Base-by-base conservation (phyloP, 2,888 invertebrate genomes). In the Standfussiana lucernea region DNA sequence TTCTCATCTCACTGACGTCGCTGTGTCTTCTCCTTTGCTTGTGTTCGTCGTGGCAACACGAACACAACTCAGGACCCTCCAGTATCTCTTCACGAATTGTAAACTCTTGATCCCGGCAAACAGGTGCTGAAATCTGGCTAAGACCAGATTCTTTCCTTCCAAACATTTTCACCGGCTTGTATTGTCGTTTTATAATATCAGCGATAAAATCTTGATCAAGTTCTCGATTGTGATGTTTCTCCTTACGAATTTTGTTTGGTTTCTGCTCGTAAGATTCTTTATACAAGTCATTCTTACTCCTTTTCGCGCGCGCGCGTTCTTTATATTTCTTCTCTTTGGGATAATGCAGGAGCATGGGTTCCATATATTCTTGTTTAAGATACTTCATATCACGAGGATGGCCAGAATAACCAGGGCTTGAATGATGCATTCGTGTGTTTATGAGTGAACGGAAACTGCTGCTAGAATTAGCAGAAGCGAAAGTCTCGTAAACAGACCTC, bases 121-220 rank as follows among this genome's bases (percentile, higher is more conserved):
- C 89, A 6, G 96, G 96, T 13, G 93, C 94, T 32, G 96, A 95
- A 80, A 96, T 92, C 84, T 96, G 95, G 82, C 95, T 96, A 0
- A 94, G 82, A 40, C 92, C 93, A 8, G 96, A 95, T 79, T 92
- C 87, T 84, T 88, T 92, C 80, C 89, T 92, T 21, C 92, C 94
- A 79, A 95, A 95, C 86, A 95, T 86, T 87, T 93, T 94, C 0
- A 94, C 86, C 10, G 96, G 96, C 76, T 89, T 94, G 78, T 96
- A 96, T 87, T 96, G 96, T 72, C 91, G 90, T 81, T 87, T 93
- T 53, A 96, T 95, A 78, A 96, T 94, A 73, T 96, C 95, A 40
- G 93, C 92, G 86, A 96, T 96, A 80, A 93, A 96, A 70, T 95
- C 93, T 76, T 93, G 86, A 84, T 95, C 95, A 24, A 95, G 72